These are phyloP conservation scores for Allygus modestus DNA, from an alignment of 2,888 invertebrate species.

Conservation along the genomic window DNA sequence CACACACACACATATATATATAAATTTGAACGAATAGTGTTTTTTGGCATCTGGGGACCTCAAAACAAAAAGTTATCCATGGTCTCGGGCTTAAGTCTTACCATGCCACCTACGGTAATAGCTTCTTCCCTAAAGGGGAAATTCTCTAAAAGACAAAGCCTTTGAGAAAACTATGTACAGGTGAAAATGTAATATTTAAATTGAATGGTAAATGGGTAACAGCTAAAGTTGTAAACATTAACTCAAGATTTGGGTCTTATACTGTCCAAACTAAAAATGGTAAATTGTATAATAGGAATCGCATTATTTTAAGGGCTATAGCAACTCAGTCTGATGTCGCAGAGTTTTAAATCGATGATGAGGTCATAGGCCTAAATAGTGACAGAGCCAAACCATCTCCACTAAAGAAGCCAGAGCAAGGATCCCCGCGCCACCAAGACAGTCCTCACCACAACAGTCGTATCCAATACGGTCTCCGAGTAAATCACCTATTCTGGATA, in stretches of 20 bases:
- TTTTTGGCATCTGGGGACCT: no score
- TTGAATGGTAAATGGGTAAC: background rate
- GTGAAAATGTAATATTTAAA: background rate
- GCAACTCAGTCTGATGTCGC: background rate
- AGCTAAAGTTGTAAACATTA: background rate
- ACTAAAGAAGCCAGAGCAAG: background rate
- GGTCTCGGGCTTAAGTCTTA: no score
- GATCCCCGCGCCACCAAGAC: background rate
- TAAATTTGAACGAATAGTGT: no score
- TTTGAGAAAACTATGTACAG: background rate
- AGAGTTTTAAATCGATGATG: background rate
- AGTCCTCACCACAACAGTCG: background rate
- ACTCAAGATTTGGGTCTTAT: background rate
- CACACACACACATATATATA: no score
- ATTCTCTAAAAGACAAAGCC: background rate
- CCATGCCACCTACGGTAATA: no score
- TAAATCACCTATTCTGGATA: background rate
- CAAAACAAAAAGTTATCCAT: no score
- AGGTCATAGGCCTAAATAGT: background rate
- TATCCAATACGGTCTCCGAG: background rate
- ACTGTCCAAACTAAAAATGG: background rate
- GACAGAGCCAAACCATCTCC: background rate
- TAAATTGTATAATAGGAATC: background rate
- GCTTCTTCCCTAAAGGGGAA: no score
- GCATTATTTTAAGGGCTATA: conserved; percentile 9